Evolutionary conservation across 2,888 invertebrate genomes (phyloP).

Genomic region (Coremacera marginata): DNA sequence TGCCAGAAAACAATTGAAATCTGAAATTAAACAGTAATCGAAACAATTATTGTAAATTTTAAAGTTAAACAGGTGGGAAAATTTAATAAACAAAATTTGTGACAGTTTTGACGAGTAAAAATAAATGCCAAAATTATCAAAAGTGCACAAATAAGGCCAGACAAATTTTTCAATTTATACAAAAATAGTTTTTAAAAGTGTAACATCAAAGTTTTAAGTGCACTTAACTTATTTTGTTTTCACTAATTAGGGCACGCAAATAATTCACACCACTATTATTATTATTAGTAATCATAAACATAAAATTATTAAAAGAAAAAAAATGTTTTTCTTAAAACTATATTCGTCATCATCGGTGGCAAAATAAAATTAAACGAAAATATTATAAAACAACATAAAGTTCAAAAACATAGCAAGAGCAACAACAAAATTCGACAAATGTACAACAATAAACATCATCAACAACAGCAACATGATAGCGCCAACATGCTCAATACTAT

Average conservation of each 20-base stretch:
- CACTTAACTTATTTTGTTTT: neutral
- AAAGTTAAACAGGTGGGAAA: neutral
- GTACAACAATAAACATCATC: neutral
- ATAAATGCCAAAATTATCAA: neutral
- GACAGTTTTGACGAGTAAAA: neutral
- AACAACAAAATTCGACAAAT: neutral
- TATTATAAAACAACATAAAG: neutral
- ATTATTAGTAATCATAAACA: neutral
- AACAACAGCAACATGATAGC: constrained; percentile 25
- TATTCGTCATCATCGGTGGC: constrained; percentile 18
- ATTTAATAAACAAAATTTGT: neutral
- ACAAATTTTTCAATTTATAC: no score
- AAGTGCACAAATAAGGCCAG: neutral
- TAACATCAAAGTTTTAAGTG: neutral
- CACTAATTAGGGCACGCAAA: neutral
- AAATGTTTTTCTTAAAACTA: constrained; percentile 1
- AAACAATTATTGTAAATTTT: neutral
- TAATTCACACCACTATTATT: constrained; percentile 1
- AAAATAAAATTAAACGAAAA: neutral
- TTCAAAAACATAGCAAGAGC: neutral
- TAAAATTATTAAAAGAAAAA: constrained; percentile 10
- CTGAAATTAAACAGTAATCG: neutral
- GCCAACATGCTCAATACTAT: neutral
- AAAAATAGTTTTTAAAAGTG: neutral
- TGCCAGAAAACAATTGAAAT: neutral